These are phyloP conservation scores for Crotophaga sulcirostris DNA, from an alignment of 2,113 vertebrate genomes.

Conservation along the genomic window DNA sequence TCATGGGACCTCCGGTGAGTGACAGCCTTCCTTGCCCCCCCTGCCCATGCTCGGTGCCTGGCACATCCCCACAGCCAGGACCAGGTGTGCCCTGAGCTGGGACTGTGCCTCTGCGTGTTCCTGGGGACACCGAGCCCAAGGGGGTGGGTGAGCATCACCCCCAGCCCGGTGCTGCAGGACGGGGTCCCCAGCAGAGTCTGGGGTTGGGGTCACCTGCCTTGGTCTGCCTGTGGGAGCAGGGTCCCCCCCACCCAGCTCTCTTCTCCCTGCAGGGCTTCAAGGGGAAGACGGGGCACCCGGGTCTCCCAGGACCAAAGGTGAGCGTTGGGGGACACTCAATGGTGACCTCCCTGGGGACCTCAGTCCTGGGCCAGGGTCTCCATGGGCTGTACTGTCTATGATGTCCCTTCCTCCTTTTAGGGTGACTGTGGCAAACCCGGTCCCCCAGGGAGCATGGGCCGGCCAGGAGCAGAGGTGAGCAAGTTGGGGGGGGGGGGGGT, in stretches of 20 bases:
- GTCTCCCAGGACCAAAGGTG: slow-evolving; percentile 83
- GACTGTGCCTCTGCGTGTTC: fast-evolving
- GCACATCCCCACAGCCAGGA: neutral
- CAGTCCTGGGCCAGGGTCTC: fast-evolving
- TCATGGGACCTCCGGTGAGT: slow-evolving; percentile 89
- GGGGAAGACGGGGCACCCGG: slow-evolving; percentile 82
- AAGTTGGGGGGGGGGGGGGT: neutral
- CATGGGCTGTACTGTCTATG: fast-evolving
- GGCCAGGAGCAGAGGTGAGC: slow-evolving; percentile 86
- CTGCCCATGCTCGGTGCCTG: fast-evolving
- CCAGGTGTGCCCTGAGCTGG: fast-evolving
- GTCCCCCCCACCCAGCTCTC: neutral
- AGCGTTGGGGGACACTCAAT: fast-evolving
- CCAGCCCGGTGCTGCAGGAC: fast-evolving
- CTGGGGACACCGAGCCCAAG: neutral
- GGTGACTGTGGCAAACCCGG: slow-evolving; percentile 89
- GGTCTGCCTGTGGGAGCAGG: fast-evolving
- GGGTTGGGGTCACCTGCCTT: neutral
- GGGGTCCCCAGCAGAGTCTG: fast-evolving
- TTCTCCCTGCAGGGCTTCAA: slow-evolving; percentile 81
- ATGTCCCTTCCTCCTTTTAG: slow-evolving; percentile 61
- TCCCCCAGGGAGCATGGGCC: slow-evolving; percentile 81
- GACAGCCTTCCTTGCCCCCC: neutral
- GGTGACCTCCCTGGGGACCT: neutral
- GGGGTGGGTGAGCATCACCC: neutral